Evolutionary conservation across 2,888 invertebrate species (phyloP).

Genomic region (Agrotis ipsilon): DNA sequence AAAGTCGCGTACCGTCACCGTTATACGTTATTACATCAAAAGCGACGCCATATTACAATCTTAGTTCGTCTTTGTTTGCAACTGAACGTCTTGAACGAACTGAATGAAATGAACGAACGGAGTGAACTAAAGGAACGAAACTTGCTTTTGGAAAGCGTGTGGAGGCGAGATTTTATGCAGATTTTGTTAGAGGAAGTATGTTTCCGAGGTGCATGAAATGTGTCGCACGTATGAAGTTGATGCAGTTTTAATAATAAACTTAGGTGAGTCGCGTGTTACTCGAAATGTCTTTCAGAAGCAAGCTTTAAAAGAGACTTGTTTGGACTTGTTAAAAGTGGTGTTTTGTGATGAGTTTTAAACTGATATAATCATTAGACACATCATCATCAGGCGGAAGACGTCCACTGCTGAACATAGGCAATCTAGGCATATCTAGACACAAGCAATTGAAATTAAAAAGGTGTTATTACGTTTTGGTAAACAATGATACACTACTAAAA

Average conservation of each 20-base stretch:
- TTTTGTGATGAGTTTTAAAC: not conserved
- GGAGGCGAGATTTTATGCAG: conserved; percentile 26
- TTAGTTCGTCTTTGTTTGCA: conserved; percentile 44
- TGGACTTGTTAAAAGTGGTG: not conserved
- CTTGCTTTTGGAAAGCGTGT: not conserved
- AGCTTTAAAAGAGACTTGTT: not conserved
- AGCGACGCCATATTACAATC: conserved; percentile 58
- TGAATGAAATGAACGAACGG: conserved; percentile 2
- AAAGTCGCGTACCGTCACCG: conserved; percentile 57
- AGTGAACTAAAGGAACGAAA: not conserved
- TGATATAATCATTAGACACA: too few relatives aligned
- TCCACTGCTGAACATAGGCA: too few relatives aligned
- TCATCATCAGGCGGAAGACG: too few relatives aligned
- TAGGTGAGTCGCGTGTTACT: not conserved
- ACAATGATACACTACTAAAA: too few relatives aligned
- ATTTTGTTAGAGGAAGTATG: conserved; percentile 7
- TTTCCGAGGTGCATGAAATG: conserved; percentile 10
- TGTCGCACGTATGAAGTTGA: conserved; percentile 4
- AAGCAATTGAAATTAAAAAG: not conserved
- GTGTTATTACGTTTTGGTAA: too few relatives aligned
- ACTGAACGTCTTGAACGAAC: conserved; percentile 25
- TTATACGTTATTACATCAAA: conserved; percentile 55
- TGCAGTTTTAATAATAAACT: conserved; percentile 21
- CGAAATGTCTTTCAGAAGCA: not conserved
- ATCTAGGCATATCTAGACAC: too few relatives aligned